Evolutionary conservation across 2,797 vertebrate genomes (phyloP).

Genomic region (Kryptopterus vitreolus): DNA sequence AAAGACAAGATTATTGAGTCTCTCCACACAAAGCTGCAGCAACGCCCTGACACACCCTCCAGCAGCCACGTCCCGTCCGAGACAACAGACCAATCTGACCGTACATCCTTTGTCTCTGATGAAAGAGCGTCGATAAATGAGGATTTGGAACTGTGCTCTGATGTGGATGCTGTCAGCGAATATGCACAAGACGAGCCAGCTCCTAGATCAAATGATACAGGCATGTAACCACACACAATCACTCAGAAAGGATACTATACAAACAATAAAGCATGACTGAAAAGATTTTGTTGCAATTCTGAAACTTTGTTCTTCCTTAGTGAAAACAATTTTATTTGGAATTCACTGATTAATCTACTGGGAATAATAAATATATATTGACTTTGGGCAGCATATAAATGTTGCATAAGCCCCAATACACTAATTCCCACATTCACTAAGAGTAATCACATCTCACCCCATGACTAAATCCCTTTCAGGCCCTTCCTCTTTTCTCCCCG

Average conservation of each 20-base stretch:
- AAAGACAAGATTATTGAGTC: slow-evolving; percentile 90
- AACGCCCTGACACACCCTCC: slow-evolving; percentile 77
- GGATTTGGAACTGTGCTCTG: slow-evolving; percentile 84
- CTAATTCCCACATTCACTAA: background rate
- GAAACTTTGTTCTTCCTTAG: background rate
- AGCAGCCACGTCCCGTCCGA: slow-evolving; percentile 85
- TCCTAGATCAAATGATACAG: slow-evolving; percentile 44
- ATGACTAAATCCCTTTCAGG: slow-evolving; percentile 59
- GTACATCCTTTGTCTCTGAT: slow-evolving; percentile 82
- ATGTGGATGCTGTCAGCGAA: slow-evolving; percentile 79
- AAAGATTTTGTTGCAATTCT: too few relatives aligned
- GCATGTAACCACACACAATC: slow-evolving; percentile 29
- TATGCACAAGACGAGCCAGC: slow-evolving; percentile 70
- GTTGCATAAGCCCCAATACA: background rate
- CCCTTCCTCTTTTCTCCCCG: slow-evolving; percentile 53
- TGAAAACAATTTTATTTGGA: background rate
- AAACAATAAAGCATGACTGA: background rate
- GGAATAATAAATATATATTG: background rate
- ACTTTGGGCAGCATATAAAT: background rate
- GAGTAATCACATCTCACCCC: slow-evolving; percentile 19
- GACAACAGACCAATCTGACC: slow-evolving; percentile 83
- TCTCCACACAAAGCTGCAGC: slow-evolving; percentile 85
- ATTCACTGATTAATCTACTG: background rate
- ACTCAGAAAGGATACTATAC: background rate
- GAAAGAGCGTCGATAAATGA: slow-evolving; percentile 78